Conservation (phyloP, 2,113 vertebrate species). For the Phaethon lepturus region DNA sequence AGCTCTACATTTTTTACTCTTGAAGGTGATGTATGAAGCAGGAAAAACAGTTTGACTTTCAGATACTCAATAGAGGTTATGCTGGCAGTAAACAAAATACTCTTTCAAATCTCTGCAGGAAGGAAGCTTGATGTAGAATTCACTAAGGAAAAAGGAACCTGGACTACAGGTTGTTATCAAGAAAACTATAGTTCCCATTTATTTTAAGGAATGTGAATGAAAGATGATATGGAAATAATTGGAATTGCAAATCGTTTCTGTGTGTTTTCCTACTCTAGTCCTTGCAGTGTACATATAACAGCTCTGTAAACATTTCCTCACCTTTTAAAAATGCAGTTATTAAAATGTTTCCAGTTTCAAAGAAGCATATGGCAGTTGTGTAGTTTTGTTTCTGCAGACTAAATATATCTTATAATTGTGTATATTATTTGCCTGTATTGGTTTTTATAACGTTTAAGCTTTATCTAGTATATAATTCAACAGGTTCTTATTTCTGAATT, state of each 20-base stretch:
- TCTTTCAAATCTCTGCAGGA: neutral
- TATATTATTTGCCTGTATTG: neutral
- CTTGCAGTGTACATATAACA: neutral
- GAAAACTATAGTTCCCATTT: neutral
- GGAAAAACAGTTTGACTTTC: conserved; percentile 29
- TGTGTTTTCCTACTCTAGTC: neutral
- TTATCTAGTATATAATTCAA: neutral
- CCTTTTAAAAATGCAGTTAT: neutral
- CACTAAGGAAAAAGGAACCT: neutral
- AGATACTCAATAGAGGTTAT: conserved; percentile 24
- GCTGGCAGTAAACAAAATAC: conserved; percentile 19
- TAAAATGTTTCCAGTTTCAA: neutral
- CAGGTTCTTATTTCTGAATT: neutral
- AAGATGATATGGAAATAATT: neutral
- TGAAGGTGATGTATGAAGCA: conserved; percentile 20
- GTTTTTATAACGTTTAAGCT: neutral
- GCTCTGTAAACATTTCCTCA: neutral
- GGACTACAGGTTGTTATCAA: neutral
- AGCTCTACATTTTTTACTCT: conserved; percentile 6
- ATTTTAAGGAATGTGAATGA: neutral
- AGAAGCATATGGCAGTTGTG: neutral
- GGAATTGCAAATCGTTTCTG: neutral
- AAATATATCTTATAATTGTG: neutral
- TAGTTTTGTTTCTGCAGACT: neutral
- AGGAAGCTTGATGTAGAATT: neutral